phyloP scores from a whole-genome alignment of 2,797 vertebrate genomes.

The Bovichtus diacanthus region DNA sequence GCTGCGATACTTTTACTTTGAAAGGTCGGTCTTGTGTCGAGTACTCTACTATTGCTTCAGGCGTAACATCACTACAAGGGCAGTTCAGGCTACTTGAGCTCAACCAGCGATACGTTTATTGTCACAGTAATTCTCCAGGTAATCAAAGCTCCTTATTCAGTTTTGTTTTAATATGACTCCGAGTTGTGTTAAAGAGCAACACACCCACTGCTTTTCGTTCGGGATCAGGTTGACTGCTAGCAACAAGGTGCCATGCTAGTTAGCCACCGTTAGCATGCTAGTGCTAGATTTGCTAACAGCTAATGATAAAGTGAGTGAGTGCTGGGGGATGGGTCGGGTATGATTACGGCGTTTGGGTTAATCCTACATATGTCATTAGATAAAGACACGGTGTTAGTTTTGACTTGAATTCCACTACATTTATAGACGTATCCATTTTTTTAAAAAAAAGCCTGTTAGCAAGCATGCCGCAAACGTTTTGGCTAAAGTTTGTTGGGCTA shows the following conservation, averaged over 20 bases:
- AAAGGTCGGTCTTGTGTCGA: slow-evolving; percentile 23
- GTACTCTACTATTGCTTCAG: slow-evolving; percentile 5
- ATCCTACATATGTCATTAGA: slow-evolving; percentile 7
- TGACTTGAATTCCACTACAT: rapidly evolving
- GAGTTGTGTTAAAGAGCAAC: not conserved
- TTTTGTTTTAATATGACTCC: rapidly evolving
- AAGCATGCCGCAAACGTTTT: not conserved
- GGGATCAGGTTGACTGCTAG: not conserved
- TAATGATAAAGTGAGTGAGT: slow-evolving; percentile 46
- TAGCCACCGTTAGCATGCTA: slow-evolving; percentile 71
- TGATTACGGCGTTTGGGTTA: slow-evolving; percentile 26
- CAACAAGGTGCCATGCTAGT: slow-evolving; percentile 47
- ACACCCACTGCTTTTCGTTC: not conserved
- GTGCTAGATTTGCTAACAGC: slow-evolving; percentile 56
- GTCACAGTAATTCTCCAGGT: slow-evolving; percentile 34
- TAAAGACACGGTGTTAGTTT: not conserved
- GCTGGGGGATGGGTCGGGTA: slow-evolving; percentile 54
- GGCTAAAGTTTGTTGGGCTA: slow-evolving; percentile 33
- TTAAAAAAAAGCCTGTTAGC: slow-evolving; percentile 15
- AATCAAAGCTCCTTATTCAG: rapidly evolving
- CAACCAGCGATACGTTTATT: not conserved
- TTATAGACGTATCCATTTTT: not conserved
- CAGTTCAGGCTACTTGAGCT: slow-evolving; percentile 24
- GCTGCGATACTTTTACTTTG: slow-evolving; percentile 52
- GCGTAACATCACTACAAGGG: slow-evolving; percentile 43